These are phyloP conservation scores for Ariopsis seemanni DNA, from an alignment of 2,113 vertebrate genomes.

Conservation along the genomic window DNA sequence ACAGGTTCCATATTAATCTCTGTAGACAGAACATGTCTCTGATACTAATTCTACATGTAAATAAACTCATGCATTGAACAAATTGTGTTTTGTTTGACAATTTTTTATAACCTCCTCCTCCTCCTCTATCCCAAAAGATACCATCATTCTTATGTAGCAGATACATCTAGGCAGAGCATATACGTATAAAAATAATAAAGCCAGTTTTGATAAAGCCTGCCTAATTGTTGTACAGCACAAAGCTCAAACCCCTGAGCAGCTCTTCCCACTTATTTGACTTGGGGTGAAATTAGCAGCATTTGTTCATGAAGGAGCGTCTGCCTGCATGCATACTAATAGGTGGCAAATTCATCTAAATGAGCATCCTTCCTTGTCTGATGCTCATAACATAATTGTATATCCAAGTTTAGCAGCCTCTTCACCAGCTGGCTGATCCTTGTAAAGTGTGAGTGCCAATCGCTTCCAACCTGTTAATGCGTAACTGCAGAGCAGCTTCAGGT, in stretches of 20 bases:
- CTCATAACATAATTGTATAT: constrained; percentile 5
- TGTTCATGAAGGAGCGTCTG: not conserved
- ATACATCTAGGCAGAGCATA: not conserved
- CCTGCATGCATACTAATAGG: constrained; percentile 14
- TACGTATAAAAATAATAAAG: not conserved
- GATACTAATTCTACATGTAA: not conserved
- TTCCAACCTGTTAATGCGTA: not conserved
- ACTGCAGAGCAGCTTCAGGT: not conserved
- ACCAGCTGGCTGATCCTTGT: constrained; percentile 16
- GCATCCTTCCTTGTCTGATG: constrained; percentile 2
- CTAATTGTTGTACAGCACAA: not conserved
- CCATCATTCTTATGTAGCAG: not conserved
- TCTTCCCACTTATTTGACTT: constrained; percentile 1
- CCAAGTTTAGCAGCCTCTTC: constrained; percentile 22
- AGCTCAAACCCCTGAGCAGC: not conserved
- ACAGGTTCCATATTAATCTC: not conserved
- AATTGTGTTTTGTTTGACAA: not conserved
- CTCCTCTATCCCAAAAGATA: not conserved
- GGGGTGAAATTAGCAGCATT: constrained; percentile 20
- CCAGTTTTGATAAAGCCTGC: not conserved
- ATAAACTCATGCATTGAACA: not conserved
- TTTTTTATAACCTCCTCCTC: not conserved
- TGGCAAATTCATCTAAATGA: not conserved
- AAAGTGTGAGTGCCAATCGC: not conserved
- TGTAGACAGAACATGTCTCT: not conserved